phyloP scores from a whole-genome alignment of 2,888 invertebrate genomes.

The Spatulosminthurus flaviceps region DNA sequence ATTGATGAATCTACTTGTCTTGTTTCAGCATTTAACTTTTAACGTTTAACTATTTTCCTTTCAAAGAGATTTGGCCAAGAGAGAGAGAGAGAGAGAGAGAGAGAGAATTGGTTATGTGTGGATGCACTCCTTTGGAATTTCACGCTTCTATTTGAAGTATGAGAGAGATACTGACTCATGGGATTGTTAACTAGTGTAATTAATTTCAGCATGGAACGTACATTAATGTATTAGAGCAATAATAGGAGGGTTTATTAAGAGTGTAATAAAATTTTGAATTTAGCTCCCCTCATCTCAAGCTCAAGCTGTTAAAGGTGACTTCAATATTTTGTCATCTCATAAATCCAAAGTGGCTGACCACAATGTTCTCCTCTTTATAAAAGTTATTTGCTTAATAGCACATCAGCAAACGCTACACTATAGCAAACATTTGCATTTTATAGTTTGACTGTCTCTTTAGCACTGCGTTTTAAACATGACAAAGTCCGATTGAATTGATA shows the following conservation, averaged over 20 bases:
- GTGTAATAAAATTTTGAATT: not conserved
- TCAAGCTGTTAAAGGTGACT: not conserved
- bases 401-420: no score
- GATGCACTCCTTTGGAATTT: no score
- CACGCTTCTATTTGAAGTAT: no score
- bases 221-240: not conserved
- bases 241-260: not conserved
- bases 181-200: not conserved
- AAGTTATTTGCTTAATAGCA: no score
- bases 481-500: no score
- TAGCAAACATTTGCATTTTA: no score
- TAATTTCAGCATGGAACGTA: not conserved
- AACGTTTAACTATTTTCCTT: not conserved
- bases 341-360: no score
- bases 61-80: no score
- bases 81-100: not conserved
- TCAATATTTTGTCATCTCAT: not conserved
- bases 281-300: no score
- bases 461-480: no score
- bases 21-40: conserved; percentile 9
- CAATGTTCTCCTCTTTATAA: no score
- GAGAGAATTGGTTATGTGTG: not conserved
- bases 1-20: not conserved
- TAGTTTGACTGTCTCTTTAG: no score
- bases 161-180: not conserved